Evolutionary conservation across 2,888 invertebrate species (phyloP).

Genomic region (Brenthis hecate): DNA sequence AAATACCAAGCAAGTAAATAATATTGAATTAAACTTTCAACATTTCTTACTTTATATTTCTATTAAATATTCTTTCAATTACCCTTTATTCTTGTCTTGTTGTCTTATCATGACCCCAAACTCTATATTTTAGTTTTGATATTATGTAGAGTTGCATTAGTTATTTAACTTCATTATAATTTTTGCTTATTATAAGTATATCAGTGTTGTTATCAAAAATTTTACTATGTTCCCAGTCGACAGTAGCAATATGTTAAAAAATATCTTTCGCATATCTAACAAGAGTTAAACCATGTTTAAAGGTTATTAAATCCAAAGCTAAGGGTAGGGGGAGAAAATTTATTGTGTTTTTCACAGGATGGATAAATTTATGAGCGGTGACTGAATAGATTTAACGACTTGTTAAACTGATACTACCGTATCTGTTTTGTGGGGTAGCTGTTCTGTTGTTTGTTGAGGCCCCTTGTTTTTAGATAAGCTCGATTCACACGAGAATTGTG

Average conservation of each 20-base stretch:
- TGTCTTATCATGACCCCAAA: no score
- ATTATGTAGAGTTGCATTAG: no score
- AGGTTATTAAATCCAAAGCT: conserved; percentile 36
- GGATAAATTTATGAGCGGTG: conserved; percentile 46
- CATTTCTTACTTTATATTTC: no score
- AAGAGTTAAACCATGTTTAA: conserved; percentile 3
- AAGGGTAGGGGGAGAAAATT: conserved; percentile 45
- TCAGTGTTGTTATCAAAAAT: not conserved
- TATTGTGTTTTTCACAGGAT: conserved; percentile 21
- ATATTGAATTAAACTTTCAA: not conserved
- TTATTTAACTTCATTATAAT: no score
- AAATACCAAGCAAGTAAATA: not conserved
- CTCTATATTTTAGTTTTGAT: no score
- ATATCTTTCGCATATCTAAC: not conserved
- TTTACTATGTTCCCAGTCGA: not conserved
- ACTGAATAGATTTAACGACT: conserved; percentile 62
- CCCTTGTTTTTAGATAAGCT: conserved; percentile 19
- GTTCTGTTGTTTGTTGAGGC: conserved; percentile 12
- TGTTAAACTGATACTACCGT: conserved; percentile 56
- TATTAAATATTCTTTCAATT: no score
- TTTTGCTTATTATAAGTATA: no score
- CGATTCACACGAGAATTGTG: conserved; percentile 12
- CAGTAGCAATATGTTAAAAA: conserved; percentile 4
- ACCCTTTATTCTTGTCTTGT: no score
- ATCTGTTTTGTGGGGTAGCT: conserved; percentile 43